phyloP scores from a whole-genome alignment of 2,113 vertebrate genomes.

The Gyps fulvus region DNA sequence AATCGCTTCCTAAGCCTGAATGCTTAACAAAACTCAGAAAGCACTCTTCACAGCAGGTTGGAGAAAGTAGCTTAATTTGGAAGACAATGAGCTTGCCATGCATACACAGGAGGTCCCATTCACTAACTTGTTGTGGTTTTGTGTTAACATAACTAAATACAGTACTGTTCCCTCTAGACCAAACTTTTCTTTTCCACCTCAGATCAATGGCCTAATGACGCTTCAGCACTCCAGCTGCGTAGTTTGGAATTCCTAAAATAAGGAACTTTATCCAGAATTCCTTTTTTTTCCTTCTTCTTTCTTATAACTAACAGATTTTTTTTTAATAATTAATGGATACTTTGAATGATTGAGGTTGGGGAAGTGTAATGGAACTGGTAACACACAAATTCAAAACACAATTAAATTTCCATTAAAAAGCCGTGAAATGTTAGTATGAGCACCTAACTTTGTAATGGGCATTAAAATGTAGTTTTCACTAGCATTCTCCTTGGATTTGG shows the following conservation, averaged over 20 bases:
- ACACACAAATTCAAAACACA: neutral
- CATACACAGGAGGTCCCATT: neutral
- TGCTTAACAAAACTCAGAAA: constrained; percentile 14
- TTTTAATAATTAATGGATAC: neutral
- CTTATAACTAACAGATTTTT: neutral
- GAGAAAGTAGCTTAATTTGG: constrained; percentile 39
- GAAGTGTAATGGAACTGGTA: neutral
- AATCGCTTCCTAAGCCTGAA: neutral
- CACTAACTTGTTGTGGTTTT: constrained; percentile 5
- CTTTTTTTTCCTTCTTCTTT: neutral
- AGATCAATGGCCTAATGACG: neutral
- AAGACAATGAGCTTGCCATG: constrained; percentile 12
- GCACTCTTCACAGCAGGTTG: neutral
- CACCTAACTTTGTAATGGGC: neutral
- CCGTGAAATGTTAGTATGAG: neutral
- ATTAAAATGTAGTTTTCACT: neutral
- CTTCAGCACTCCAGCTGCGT: neutral
- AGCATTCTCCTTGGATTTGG: neutral
- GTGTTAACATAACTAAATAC: constrained; percentile 18
- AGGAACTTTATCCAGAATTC: neutral
- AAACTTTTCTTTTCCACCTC: constrained; percentile 24
- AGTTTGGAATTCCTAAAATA: neutral
- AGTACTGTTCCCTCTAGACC: neutral
- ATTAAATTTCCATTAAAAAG: neutral
- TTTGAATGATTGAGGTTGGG: neutral